Evolutionary conservation across 1,140 invertebrate species (phyloP).

Genomic region (Drosophila rufa): DNA sequence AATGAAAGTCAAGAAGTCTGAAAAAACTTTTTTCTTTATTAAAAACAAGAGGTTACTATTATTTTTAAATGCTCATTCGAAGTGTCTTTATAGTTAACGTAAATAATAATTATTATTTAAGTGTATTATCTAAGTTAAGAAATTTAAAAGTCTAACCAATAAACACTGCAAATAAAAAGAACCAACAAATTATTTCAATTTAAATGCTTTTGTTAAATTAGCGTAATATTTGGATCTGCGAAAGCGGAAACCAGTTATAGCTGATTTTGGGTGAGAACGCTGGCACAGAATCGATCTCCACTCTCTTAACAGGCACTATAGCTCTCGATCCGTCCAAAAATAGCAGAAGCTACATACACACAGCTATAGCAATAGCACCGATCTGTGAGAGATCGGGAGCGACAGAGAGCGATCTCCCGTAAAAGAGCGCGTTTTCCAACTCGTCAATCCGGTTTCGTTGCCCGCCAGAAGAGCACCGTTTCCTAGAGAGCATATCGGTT

Average conservation of each 20-base stretch:
- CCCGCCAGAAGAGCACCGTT: slow-evolving; percentile 1
- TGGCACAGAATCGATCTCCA: not conserved
- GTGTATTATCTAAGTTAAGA: not conserved
- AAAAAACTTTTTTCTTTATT: no score
- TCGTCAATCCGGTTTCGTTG: slow-evolving; percentile 24
- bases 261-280: slow-evolving; percentile 8
- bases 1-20: no score
- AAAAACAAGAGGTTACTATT: no score
- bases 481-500: not conserved
- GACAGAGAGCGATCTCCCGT: slow-evolving; percentile 7
- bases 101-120: not conserved
- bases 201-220: not conserved
- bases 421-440: not conserved
- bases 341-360: not conserved
- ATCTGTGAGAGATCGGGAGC: slow-evolving; percentile 5
- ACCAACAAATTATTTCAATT: not conserved
- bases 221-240: not conserved
- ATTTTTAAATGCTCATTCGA: no score
- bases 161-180: no score
- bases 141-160: not conserved
- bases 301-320: not conserved
- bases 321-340: slow-evolving; percentile 11
- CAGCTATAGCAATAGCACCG: not conserved
- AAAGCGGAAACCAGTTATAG: slow-evolving; percentile 12
- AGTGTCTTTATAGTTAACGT: no score